Evolutionary conservation across 2,797 vertebrate genomes (phyloP).

Genomic region (Borostomias antarcticus): DNA sequence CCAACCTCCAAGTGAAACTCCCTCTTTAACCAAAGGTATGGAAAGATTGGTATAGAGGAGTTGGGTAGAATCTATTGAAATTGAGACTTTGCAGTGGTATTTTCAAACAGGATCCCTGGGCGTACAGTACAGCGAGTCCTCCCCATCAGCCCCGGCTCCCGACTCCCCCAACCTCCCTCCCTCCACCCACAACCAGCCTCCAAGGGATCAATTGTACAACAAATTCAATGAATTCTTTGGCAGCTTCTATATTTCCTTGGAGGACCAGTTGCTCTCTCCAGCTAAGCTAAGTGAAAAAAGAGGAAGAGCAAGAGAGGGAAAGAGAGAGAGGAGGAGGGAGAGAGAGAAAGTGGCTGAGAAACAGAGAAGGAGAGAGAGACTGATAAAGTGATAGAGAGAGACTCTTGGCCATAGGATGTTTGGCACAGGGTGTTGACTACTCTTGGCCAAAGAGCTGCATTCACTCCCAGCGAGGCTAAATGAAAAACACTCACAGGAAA

Average conservation of each 20-base stretch:
- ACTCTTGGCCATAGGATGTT: conserved; percentile 60
- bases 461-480: conserved; percentile 50
- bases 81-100: conserved; percentile 66
- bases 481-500: conserved; percentile 74
- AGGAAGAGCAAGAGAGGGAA: conserved; percentile 26
- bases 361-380: conserved; percentile 4
- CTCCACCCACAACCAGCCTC: conserved; percentile 42
- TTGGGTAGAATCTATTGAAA: conserved; percentile 56
- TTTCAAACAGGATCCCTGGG: conserved; percentile 68
- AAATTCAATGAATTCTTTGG: conserved; percentile 74
- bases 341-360: neutral
- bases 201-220: conserved; percentile 69
- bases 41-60: conserved; percentile 19
- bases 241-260: conserved; percentile 70
- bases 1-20: neutral
- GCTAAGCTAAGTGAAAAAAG: conserved; percentile 58
- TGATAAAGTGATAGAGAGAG: neutral
- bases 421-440: conserved; percentile 52
- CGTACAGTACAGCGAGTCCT: conserved; percentile 50
- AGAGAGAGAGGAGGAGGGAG: conserved; percentile 18
- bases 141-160: conserved; percentile 61
- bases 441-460: conserved; percentile 56
- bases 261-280: conserved; percentile 53
- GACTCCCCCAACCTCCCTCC: conserved; percentile 31
- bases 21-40: neutral